A percentile compares a stretch with the other conserved stretches of the same genome.
Evolutionary conservation across 2,888 invertebrate genomes (phyloP).

Genomic region (Drosophila lutescens): DNA sequence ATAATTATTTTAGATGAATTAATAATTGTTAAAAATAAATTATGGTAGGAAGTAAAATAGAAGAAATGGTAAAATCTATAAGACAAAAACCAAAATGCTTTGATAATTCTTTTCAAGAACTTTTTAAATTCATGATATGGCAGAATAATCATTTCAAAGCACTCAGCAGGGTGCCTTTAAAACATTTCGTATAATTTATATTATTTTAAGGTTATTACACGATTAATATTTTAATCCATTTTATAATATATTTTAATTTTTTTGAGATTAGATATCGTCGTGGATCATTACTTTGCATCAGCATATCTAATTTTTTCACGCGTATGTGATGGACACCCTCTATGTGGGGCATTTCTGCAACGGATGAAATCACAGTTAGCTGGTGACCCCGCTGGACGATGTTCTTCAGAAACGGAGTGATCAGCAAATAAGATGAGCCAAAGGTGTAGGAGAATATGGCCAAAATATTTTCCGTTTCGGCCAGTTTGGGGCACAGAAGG

Average conservation of each 20-base stretch:
- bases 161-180: no score
- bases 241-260: no score
- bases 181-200: neutral
- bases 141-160: no score
- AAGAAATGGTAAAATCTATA: no score
- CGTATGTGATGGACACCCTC: constrained; percentile 59
- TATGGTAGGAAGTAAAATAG: no score
- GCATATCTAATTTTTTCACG: constrained; percentile 27
- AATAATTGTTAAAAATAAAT: no score
- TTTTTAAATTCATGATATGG: no score
- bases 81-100: no score
- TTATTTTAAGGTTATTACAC: no score
- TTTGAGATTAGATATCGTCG: neutral
- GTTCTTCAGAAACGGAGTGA: constrained; percentile 48
- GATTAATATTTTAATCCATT: no score
- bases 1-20: neutral
- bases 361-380: constrained; percentile 59
- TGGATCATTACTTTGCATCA: constrained; percentile 29
- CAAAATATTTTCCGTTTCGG: constrained; percentile 55
- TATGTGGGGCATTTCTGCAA: constrained; percentile 28
- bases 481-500: constrained; percentile 28
- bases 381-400: constrained; percentile 52
- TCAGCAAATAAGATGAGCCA: constrained; percentile 67
- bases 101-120: no score
- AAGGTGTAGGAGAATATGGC: constrained; percentile 63